Evolutionary conservation across 2,113 vertebrate species (phyloP).

Genomic region (Agapornis roseicollis): DNA sequence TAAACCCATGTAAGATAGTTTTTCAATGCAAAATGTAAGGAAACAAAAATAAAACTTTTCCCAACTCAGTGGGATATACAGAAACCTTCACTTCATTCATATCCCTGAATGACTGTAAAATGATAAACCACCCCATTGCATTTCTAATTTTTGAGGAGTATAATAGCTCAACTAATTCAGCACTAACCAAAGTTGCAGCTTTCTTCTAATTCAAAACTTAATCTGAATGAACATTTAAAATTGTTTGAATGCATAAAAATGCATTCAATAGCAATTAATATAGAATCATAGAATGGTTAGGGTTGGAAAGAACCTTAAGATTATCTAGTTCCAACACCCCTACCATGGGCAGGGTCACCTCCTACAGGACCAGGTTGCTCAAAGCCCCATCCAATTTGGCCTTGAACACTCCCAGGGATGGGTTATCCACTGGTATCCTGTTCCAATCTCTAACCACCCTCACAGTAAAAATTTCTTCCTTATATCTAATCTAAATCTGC

Average conservation of each 20-base stretch:
- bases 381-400: neutral
- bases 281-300: neutral
- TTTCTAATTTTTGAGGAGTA: neutral
- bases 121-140: neutral
- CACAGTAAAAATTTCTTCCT: neutral
- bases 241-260: neutral
- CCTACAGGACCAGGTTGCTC: neutral
- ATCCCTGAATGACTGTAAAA: neutral
- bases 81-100: neutral
- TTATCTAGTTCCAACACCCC: neutral
- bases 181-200: neutral
- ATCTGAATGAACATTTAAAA: neutral
- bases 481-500: neutral
- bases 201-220: neutral
- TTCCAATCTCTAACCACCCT: neutral
- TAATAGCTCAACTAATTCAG: neutral
- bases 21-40: neutral
- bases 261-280: neutral
- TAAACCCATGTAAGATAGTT: neutral
- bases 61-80: neutral
- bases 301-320: neutral
- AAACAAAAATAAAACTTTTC: neutral
- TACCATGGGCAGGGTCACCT: neutral
- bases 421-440: neutral
- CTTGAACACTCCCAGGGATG: neutral